Conservation (phyloP, 2,113 vertebrate genomes). For the Spermophilus dauricus region DNA sequence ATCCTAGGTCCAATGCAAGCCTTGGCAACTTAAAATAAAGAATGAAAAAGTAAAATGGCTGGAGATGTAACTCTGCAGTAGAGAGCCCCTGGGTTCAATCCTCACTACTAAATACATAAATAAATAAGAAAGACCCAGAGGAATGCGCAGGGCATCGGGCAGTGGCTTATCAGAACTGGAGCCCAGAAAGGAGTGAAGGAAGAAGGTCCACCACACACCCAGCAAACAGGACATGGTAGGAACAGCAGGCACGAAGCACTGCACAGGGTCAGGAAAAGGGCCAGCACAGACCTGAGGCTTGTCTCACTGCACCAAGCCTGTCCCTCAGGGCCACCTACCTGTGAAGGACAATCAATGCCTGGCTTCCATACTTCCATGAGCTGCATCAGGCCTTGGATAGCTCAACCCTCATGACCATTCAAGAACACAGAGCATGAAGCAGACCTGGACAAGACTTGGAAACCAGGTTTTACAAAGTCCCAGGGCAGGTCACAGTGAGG, state of each 20-base stretch:
- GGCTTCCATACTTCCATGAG: neutral
- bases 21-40: too few relatives aligned
- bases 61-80: too few relatives aligned
- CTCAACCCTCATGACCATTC: neutral
- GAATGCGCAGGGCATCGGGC: rapidly evolving
- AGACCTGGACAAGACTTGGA: too few relatives aligned
- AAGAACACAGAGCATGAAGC: too few relatives aligned
- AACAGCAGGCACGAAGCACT: neutral
- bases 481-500: neutral
- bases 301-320: neutral
- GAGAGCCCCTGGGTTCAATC: too few relatives aligned
- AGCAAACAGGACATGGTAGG: neutral
- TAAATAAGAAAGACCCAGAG: neutral
- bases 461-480: too few relatives aligned
- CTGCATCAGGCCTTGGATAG: neutral
- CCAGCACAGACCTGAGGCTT: neutral
- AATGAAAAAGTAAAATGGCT: too few relatives aligned
- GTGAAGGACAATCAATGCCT: too few relatives aligned
- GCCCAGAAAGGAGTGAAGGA: neutral
- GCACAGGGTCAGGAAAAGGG: neutral
- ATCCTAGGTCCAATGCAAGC: too few relatives aligned
- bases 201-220: neutral
- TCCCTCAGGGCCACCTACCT: neutral
- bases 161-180: neutral
- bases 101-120: too few relatives aligned